Base-by-base conservation (phyloP, 2,888 invertebrate species). In the Hydrotaea cyrtoneurina region DNA sequence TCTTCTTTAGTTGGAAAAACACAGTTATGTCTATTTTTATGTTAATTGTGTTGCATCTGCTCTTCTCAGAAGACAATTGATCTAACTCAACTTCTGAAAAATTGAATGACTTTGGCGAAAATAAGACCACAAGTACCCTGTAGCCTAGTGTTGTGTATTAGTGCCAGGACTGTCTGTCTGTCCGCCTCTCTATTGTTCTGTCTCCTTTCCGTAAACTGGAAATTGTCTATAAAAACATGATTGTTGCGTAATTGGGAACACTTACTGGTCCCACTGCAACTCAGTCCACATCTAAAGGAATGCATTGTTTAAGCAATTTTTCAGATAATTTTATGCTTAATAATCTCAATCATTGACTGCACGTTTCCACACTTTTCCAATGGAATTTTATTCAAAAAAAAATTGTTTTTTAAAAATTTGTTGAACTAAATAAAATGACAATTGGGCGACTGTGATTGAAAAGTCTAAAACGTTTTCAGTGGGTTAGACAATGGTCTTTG, bases 361-460 rank as follows among this genome's bases (percentile, higher is more conserved):
- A 4, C 3, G 31, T 31, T 31, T 31, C 7, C n/a, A 57, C 66
- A 73, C 36, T 26, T 64, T 0, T 21, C 21, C 57, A 8, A 55
- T 31, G 36, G 59, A 69, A 62, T 31, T 26, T 72, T 66, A 80
- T 80, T 80, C 21, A 0, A 55, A 55, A 55, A 2, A 53, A 43
- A 43, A 50, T 76, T 21, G 23, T 21, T 73, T 23, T 26, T 72
- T 55, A 59, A 36, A 19, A 36, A 53, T 43, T 53, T 15, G 26
- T 5, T 19, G 53, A 21, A 21, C 55, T 8, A 55, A 8, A 11
- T 21, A n/a, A 55, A 55, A 21, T 55, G 55, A 53, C 53, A 53
- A 43, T 53, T 53, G 3, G 3, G 21, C 74, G 36, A 78, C 66
- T 74, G 2, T 74, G 36, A 62, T 76, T 64, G 64, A 46, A 4